Conservation (phyloP, 2,113 vertebrate genomes). For the Pterocles gutturalis region DNA sequence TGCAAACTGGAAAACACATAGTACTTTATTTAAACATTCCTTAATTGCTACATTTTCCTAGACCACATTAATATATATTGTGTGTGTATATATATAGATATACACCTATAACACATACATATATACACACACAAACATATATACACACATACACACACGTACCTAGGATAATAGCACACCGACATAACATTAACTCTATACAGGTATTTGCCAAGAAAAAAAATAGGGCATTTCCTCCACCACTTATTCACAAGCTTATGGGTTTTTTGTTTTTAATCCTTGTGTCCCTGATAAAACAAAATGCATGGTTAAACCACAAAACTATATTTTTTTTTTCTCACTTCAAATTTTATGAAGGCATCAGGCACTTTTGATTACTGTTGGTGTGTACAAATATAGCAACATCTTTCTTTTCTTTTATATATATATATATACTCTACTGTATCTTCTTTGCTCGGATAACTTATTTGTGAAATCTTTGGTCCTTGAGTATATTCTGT, state of each 20-base stretch:
- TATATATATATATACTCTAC: constrained; percentile 67
- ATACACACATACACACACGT: constrained; percentile 61
- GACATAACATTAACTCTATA: constrained; percentile 79
- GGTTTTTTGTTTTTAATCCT: constrained; percentile 71
- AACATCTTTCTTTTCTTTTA: constrained; percentile 72
- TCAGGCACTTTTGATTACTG: constrained; percentile 95
- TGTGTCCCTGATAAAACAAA: constrained; percentile 85
- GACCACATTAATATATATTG: constrained; percentile 73
- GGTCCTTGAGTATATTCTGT: constrained; percentile 88
- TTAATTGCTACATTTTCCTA: constrained; percentile 82
- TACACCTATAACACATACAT: constrained; percentile 50
- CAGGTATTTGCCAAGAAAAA: constrained; percentile 79
- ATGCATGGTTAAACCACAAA: constrained; percentile 83
- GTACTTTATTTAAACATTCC: constrained; percentile 80
- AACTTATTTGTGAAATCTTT: constrained; percentile 89
- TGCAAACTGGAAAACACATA: constrained; percentile 77
- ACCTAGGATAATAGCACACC: constrained; percentile 77
- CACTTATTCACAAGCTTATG: constrained; percentile 89
- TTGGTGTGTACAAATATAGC: constrained; percentile 91
- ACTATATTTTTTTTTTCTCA: constrained; percentile 74
- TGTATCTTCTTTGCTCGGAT: constrained; percentile 79
- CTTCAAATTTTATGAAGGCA: constrained; percentile 82
- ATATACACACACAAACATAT: constrained; percentile 63
- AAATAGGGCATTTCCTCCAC: constrained; percentile 82
- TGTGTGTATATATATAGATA: constrained; percentile 65